Evolutionary conservation across 2,888 invertebrate genomes (phyloP).

Genomic region (Cylloceria caligata): DNA sequence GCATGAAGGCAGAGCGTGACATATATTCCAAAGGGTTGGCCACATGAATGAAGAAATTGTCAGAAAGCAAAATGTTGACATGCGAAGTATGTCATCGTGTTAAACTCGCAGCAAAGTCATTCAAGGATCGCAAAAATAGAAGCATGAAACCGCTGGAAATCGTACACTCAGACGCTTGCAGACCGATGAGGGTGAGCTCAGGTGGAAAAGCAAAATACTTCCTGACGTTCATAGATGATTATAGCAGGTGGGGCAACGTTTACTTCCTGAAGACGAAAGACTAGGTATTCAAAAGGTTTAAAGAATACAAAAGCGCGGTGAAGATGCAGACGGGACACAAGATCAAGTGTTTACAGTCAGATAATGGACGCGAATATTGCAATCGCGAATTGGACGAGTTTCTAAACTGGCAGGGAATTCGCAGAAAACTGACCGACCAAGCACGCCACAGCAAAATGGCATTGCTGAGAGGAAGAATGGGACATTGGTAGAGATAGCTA

Average conservation of each 20-base stretch:
- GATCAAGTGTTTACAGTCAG: conserved; percentile 56
- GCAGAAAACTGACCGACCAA: not conserved
- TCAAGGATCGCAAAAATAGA: not conserved
- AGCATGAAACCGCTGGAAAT: conserved; percentile 53
- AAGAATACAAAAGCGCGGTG: conserved; percentile 19
- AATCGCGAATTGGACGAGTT: conserved; percentile 57
- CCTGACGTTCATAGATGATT: conserved; percentile 67
- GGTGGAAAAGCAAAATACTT: conserved; percentile 36
- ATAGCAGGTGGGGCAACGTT: conserved; percentile 63
- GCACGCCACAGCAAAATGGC: conserved; percentile 43
- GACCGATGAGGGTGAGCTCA: conserved; percentile 7
- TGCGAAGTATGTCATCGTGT: not conserved
- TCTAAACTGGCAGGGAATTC: conserved; percentile 14
- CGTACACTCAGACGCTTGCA: conserved; percentile 71
- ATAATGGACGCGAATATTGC: conserved; percentile 63
- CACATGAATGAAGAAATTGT: no score
- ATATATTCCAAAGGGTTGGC: no score
- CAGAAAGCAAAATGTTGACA: no score
- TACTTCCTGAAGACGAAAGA: conserved; percentile 54
- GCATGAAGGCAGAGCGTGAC: no score
- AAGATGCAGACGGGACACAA: conserved; percentile 47
- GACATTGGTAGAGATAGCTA: no score
- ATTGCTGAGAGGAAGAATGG: no score
- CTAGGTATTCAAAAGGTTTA: conserved; percentile 24
- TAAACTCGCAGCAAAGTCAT: conserved; percentile 14